These are phyloP conservation scores for Rhaphigaster nebulosa DNA, from an alignment of 2,888 invertebrate genomes.

Conservation along the genomic window DNA sequence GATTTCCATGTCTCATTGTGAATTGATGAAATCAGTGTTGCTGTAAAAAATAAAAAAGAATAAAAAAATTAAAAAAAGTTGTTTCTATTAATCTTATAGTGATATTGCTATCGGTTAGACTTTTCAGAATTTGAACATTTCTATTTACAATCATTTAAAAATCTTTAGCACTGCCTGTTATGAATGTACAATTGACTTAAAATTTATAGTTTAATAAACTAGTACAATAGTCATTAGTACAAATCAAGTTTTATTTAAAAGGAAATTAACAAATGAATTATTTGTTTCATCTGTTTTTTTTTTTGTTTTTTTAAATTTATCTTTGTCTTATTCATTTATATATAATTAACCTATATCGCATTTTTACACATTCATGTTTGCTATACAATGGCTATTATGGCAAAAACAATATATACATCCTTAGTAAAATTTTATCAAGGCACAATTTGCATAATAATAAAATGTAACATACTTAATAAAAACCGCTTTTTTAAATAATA, in stretches of 20 bases:
- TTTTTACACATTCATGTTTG: background rate
- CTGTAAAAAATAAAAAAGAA: background rate
- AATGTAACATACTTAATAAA: background rate
- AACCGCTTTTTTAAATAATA: background rate
- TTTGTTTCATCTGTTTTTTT: background rate
- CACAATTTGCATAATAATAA: background rate
- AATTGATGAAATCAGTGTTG: background rate
- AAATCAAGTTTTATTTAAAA: background rate
- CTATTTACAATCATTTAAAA: background rate
- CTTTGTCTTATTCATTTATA: background rate
- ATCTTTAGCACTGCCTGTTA: background rate
- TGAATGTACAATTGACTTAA: background rate
- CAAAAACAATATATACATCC: background rate
- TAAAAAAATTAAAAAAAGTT: background rate
- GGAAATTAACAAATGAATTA: background rate
- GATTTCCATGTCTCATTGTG: background rate
- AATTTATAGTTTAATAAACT: background rate
- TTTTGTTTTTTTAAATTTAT: background rate
- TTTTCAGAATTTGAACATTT: background rate
- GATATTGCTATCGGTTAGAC: background rate
- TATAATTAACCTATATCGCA: background rate
- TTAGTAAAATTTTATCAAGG: background rate
- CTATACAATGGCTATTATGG: background rate
- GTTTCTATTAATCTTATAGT: slow-evolving; percentile 9
- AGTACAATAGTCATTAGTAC: background rate